Evolutionary conservation across 2,113 vertebrate species (phyloP).

Genomic region (Sapayoa aenigma): DNA sequence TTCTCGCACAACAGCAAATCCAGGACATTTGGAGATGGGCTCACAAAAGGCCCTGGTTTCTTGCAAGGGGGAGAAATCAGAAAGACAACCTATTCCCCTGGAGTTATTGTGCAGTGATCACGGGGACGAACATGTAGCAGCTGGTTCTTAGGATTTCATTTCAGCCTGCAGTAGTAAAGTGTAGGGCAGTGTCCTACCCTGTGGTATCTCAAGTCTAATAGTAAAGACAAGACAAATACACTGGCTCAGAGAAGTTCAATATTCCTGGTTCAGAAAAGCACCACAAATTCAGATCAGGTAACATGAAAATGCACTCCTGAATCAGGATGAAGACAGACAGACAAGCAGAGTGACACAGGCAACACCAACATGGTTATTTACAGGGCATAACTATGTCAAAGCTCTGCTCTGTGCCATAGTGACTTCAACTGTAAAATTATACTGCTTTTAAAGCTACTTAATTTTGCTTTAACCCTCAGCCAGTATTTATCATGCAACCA

Average conservation of each 20-base stretch:
- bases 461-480: not conserved
- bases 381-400: not conserved
- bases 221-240: not conserved
- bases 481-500: not conserved
- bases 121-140: not conserved
- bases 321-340: not conserved
- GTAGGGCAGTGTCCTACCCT: not conserved
- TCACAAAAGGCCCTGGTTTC: not conserved
- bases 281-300: not conserved
- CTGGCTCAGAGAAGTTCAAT: not conserved
- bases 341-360: not conserved
- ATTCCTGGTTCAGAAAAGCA: not conserved
- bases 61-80: not conserved
- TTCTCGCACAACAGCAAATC: not conserved
- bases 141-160: not conserved
- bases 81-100: not conserved
- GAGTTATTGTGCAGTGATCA: not conserved
- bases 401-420: not conserved
- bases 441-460: not conserved
- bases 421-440: slow-evolving; percentile 6
- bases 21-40: not conserved
- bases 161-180: not conserved
- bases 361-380: not conserved
- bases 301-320: not conserved
- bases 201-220: not conserved